Base-by-base conservation (phyloP, 2,888 invertebrate species). In the Macrophya alboannulata region DNA sequence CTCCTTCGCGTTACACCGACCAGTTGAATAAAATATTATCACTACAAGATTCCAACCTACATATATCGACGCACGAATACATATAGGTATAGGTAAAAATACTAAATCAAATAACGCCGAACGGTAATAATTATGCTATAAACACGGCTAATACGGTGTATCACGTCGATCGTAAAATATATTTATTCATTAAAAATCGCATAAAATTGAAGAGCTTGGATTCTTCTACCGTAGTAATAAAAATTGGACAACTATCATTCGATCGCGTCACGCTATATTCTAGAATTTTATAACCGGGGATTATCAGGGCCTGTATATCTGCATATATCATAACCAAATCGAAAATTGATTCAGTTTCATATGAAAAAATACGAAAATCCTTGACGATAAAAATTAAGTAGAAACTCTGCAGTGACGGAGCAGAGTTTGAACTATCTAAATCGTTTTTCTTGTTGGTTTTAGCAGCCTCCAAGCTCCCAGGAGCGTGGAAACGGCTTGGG, bases 401-500 rank as follows among this genome's bases (percentile, higher is more conserved):
- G 3, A 31, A 31, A 31, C 31, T 31, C 1, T 31, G 31, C 31
- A 31, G 31, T 31, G 31, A 31, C 3, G 31, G 31, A 3, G 31
- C 31, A 31, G 10, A 62, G 3, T 40, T 68, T 15, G 8, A 31
- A 65, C n/a, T 10, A 48, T 65, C 83, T 83, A 83, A 83, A 83
- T 83, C 83, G 8, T 68, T 68, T 85, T 86, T 68, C 82, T 88
- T 84, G 87, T 91, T 90, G 91, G 92, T 94, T 95, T 88, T 94
- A 95, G 95, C 95, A 96, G 95, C 96, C 96, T 96, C 96, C 92
- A 90, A 93, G 91, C 91, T 92, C 93, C 89, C 93, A 93, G 92
- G 93, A 93, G 92, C 93, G 93, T 90, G 92, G 93, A 90, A 93
- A 92, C 92, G 93, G 93, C 90, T 92, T 93, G 91, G 92, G 91